Percentiles rank a stretch among this genome's conserved stretches.
Conservation (phyloP, 2,113 vertebrate species). For the Scopus umbretta region DNA sequence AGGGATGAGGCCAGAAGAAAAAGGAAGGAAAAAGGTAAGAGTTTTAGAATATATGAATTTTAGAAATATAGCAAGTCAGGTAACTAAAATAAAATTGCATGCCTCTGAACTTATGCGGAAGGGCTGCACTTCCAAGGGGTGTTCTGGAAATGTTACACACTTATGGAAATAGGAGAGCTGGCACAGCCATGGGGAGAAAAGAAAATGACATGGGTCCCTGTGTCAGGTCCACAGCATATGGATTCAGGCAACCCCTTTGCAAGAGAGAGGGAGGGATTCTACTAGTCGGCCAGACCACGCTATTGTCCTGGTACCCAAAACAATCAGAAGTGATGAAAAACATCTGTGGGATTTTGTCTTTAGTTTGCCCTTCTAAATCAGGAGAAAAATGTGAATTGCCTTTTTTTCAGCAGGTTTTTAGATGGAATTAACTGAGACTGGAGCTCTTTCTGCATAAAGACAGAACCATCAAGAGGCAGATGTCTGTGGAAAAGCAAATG, state of each 20-base stretch:
- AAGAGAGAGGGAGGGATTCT: not conserved
- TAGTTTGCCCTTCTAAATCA: not conserved
- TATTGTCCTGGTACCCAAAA: not conserved
- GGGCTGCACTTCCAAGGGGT: not conserved
- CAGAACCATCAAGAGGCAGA: not conserved
- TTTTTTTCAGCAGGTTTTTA: not conserved
- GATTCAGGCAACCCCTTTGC: not conserved
- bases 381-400: not conserved
- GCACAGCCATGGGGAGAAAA: not conserved
- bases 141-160: not conserved
- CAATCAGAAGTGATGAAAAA: not conserved
- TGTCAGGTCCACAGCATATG: not conserved
- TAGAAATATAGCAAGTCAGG: not conserved
- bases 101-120: not conserved
- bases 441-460: not conserved
- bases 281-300: not conserved
- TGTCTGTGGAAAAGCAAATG: not conserved
- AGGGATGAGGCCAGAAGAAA: not conserved
- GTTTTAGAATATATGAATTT: not conserved
- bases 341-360: not conserved
- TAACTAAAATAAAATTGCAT: not conserved
- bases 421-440: not conserved
- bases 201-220: not conserved
- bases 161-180: not conserved
- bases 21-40: not conserved